phyloP scores from a whole-genome alignment of 2,113 vertebrate species.

The Apteryx mantelli region DNA sequence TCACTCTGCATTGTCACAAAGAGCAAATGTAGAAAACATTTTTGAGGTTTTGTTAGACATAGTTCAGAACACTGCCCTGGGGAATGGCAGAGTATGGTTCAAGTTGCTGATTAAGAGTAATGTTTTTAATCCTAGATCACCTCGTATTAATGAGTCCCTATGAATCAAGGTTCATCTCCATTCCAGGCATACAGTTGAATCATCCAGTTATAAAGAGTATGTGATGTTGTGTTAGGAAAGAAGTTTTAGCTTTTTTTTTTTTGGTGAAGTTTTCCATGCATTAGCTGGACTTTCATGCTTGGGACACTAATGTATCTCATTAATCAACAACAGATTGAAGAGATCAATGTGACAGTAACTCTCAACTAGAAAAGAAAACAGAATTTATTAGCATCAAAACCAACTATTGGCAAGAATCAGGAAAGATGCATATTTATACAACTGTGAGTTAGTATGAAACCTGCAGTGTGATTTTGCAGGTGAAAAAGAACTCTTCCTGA shows the following conservation, averaged over 20 bases:
- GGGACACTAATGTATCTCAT: not conserved
- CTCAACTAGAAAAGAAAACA: not conserved
- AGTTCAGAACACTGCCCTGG: not conserved
- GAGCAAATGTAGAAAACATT: not conserved
- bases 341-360: not conserved
- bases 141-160: not conserved
- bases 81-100: not conserved
- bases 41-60: not conserved
- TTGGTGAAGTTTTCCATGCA: not conserved
- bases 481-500: too few relatives aligned
- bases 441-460: not conserved
- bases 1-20: not conserved
- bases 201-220: not conserved
- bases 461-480: not conserved
- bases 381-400: not conserved
- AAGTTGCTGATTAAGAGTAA: not conserved
- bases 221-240: not conserved
- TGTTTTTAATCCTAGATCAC: not conserved
- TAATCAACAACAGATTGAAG: not conserved
- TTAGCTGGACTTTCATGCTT: not conserved
- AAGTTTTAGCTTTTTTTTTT: not conserved
- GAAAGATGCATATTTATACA: not conserved
- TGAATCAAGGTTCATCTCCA: not conserved
- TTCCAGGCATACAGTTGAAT: not conserved
- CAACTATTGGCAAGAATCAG: not conserved